Evolutionary conservation across 2,888 invertebrate genomes (phyloP), one percentile per base, ranked within the genome.

Genomic region (Amiota mariae): DNA sequence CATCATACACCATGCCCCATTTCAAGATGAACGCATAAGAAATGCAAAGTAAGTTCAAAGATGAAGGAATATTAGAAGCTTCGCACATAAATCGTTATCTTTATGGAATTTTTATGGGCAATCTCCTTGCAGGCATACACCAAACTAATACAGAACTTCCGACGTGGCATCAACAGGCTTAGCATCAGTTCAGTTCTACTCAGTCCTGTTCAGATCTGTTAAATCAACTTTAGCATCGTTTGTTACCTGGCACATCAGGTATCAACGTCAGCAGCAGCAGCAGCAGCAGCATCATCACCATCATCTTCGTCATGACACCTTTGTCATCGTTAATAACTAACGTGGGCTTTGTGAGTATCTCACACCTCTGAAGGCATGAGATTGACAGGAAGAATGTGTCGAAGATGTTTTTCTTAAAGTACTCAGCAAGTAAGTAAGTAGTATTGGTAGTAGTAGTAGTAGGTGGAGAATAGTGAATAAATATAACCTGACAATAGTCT

Each of bases 61-160:
- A 64, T 24, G 36, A 36, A 46, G 10, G n/a, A 64, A 70, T 54
- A 63, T 57, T 47, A 47, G 57, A 2, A 47, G 20, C 11, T 57
- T 82, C 73, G 73, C 73, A 79, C 81, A 85, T 87, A 87, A 87
- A 87, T 87, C 84, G 87, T 81, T 86, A 87, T 87, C 87, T 87
- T 87, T 87, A 87, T 87, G 85, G 86, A 87, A 85, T 87, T 87
- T 87, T 87, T 87, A 87, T 87, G 87, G 87, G 84, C 87, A 87
- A 87, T 87, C 87, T 87, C 87, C 87, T 87, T 71, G 84, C 83
- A 87, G 87, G 80, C 83, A 80, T 79, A 79, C 77, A 75, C 78
- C 63, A 75, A 80, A 82, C 87, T 87, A 87, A 87, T 87, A 86
- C 84, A 83, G 68, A 73, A 82, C 82, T 87, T 87, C 87, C 87